These are phyloP conservation scores for Drosophila nannoptera DNA, from an alignment of 1,140 invertebrate genomes.

Conservation along the genomic window DNA sequence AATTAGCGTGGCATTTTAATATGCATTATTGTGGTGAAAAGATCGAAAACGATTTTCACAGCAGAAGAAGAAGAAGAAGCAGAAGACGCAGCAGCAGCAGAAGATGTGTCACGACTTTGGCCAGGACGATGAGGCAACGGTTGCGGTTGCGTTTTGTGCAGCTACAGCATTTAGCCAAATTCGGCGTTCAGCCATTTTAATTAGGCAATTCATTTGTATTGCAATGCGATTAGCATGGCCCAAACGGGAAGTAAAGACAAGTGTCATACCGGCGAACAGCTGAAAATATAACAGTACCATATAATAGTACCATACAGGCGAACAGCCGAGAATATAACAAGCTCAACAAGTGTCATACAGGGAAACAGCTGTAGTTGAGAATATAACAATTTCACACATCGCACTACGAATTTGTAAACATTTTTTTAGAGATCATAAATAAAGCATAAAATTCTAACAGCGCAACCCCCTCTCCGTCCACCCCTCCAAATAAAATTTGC, in stretches of 20 bases:
- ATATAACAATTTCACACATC: too few relatives aligned
- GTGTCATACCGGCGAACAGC: not conserved
- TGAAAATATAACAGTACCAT: not conserved
- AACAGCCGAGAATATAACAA: not conserved
- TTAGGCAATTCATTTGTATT: conserved; percentile 65
- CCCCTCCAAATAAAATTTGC: too few relatives aligned
- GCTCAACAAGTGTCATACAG: too few relatives aligned
- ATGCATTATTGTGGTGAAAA: conserved; percentile 74
- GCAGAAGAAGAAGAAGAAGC: conserved; percentile 33
- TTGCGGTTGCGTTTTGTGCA: conserved; percentile 8
- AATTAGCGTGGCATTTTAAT: conserved; percentile 78
- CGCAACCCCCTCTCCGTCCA: too few relatives aligned
- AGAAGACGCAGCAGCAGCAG: conserved; percentile 7
- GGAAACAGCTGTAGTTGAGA: too few relatives aligned
- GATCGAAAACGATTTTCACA: conserved; percentile 72
- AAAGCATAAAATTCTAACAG: too few relatives aligned
- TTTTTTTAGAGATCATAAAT: too few relatives aligned
- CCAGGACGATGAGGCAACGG: conserved; percentile 39
- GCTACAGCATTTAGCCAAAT: conserved; percentile 30
- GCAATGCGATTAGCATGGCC: not conserved
- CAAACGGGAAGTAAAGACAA: not conserved
- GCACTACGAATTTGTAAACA: too few relatives aligned
- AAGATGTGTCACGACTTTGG: conserved; percentile 64
- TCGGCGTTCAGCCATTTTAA: conserved; percentile 51
- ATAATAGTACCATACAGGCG: not conserved